Percentiles rank a stretch among this genome's conserved stretches.
Conservation (phyloP, 2,888 invertebrate genomes). For the Carpatolechia fugitivella region DNA sequence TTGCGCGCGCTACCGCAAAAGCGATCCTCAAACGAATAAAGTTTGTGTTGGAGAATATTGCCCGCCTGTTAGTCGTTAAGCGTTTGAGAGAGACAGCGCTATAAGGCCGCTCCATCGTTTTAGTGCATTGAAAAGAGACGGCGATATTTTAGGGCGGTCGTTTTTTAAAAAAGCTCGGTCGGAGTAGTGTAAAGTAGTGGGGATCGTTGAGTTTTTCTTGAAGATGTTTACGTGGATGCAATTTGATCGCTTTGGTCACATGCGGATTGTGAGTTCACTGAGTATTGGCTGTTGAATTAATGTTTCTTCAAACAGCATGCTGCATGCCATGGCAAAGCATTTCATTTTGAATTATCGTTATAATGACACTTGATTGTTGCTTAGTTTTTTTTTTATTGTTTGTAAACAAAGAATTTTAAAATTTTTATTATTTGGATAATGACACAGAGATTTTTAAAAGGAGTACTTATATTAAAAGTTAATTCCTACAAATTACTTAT, state of each 20-base stretch:
- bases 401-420: too few species aligned
- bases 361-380: too few species aligned
- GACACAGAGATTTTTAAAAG: too few species aligned
- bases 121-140: conserved; percentile 41
- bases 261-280: conserved; percentile 38
- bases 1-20: conserved; percentile 65
- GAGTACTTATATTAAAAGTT: too few species aligned
- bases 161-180: conserved; percentile 68
- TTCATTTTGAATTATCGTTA: too few species aligned
- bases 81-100: conserved; percentile 60
- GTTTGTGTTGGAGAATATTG: conserved; percentile 65
- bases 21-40: conserved; percentile 77
- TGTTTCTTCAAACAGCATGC: background rate
- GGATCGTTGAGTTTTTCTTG: conserved; percentile 77
- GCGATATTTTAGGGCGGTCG: conserved; percentile 51
- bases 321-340: too few species aligned
- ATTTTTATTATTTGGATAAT: too few species aligned
- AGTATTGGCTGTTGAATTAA: conserved; percentile 42
- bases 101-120: conserved; percentile 17
- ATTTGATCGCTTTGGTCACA: conserved; percentile 68
- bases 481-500: too few species aligned
- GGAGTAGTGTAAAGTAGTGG: conserved; percentile 75
- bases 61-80: conserved; percentile 71
- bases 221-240: conserved; percentile 77
- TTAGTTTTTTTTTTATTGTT: too few species aligned